These are phyloP conservation scores for Pseudococcus jackbeardsleyi DNA, from an alignment of 2,888 invertebrate species.

Conservation along the genomic window DNA sequence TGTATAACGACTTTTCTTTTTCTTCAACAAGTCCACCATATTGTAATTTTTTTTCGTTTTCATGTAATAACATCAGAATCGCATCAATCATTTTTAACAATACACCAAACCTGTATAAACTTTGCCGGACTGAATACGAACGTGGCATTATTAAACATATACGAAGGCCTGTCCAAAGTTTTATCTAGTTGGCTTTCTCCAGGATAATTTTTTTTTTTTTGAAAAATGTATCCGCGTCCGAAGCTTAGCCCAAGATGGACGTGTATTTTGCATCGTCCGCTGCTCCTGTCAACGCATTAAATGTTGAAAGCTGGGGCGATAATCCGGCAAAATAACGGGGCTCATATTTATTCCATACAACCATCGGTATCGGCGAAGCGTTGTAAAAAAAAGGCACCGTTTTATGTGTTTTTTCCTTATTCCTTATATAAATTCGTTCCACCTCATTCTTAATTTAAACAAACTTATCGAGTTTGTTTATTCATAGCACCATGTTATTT, in stretches of 20 bases:
- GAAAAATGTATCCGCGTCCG: conserved; percentile 21
- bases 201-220: background rate
- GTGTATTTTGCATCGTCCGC: background rate
- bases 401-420: background rate
- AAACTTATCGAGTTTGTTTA: background rate
- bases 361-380: background rate
- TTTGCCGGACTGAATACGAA: conserved; percentile 25
- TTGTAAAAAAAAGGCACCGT: background rate
- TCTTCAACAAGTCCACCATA: conserved; percentile 43
- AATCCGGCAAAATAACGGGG: conserved; percentile 11
- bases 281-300: conserved; percentile 10
- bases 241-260: background rate
- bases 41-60: conserved; percentile 30
- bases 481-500: background rate
- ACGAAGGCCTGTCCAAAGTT: background rate
- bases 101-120: conserved; percentile 21
- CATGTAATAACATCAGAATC: conserved; percentile 47
- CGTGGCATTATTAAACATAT: conserved; percentile 24
- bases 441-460: background rate
- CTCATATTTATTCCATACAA: background rate
- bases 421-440: background rate
- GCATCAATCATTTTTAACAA: conserved; percentile 61
- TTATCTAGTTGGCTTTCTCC: conserved; percentile 31
- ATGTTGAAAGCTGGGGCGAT: background rate
- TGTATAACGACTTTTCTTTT: conserved; percentile 22